A percentile compares a stretch with the other conserved stretches of the same genome.
These are phyloP conservation scores for Papilio xuthus DNA, from an alignment of 1,140 invertebrate species.

Conservation along the genomic window DNA sequence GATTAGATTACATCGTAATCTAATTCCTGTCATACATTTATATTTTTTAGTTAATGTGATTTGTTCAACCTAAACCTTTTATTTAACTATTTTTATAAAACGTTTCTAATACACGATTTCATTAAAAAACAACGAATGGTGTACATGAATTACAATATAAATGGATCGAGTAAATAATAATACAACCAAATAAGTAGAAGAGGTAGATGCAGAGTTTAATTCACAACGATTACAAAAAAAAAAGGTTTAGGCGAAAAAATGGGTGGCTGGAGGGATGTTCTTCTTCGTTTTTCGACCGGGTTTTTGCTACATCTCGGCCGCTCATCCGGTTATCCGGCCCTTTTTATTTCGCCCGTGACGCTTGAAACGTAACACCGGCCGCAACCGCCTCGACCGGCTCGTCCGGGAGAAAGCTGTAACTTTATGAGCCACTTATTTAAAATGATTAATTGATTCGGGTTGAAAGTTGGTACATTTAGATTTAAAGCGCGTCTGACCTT, in stretches of 20 bases:
- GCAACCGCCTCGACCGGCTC: neutral
- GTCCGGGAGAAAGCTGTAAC: constrained; percentile 27
- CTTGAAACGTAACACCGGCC: constrained; percentile 28
- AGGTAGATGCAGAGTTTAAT: constrained; percentile 30
- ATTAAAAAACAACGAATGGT: neutral
- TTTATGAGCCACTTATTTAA: constrained; percentile 36
- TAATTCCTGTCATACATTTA: too few species aligned
- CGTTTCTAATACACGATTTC: too few species aligned
- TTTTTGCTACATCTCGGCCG: constrained; percentile 32
- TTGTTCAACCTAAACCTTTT: neutral
- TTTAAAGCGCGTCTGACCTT: constrained; percentile 28
- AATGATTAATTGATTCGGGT: constrained; percentile 38
- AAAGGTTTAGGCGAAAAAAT: constrained; percentile 32
- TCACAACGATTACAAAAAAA: constrained; percentile 28
- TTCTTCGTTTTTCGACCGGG: constrained; percentile 29
- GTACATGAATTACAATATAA: neutral
- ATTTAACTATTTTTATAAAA: neutral
- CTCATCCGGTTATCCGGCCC: constrained; percentile 18
- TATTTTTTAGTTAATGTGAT: too few species aligned
- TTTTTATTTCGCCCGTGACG: constrained; percentile 30
- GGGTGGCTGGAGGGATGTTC: constrained; percentile 26
- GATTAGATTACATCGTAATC: neutral
- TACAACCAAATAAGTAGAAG: neutral
- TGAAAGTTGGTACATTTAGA: constrained; percentile 32
- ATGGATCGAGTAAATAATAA: neutral